These are phyloP conservation scores for Anadara kagoshimensis DNA, from an alignment of 1,140 invertebrate genomes.

Conservation along the genomic window DNA sequence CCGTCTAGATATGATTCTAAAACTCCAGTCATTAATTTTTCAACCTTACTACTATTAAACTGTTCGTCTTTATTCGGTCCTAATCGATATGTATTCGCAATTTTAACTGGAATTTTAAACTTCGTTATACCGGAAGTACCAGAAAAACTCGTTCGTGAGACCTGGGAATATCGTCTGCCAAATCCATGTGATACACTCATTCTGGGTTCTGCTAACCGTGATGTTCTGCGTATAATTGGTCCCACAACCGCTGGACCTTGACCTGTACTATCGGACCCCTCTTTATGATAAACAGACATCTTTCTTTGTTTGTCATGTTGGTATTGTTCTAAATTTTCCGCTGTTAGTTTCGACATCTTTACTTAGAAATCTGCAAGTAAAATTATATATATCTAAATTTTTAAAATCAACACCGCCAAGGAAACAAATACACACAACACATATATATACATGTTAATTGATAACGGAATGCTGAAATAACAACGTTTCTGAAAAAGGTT, in stretches of 20 bases:
- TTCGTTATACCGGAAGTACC: slow-evolving; percentile 39
- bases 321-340: slow-evolving; percentile 22
- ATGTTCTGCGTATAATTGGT: slow-evolving; percentile 52
- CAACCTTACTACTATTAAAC: slow-evolving; percentile 56
- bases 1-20: slow-evolving; percentile 58
- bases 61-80: slow-evolving; percentile 51
- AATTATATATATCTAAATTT: no score
- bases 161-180: slow-evolving; percentile 57
- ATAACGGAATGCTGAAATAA: no score
- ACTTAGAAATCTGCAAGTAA: no score
- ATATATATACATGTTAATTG: no score
- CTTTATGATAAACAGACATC: slow-evolving; percentile 18
- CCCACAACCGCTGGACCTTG: slow-evolving; percentile 28
- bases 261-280: slow-evolving; percentile 19
- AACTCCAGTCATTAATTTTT: slow-evolving; percentile 55
- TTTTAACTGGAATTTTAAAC: slow-evolving; percentile 37
- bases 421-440: no score
- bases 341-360: slow-evolving; percentile 19
- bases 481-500: no score
- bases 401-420: no score
- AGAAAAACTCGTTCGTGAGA: slow-evolving; percentile 50
- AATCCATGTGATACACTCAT: slow-evolving; percentile 52
- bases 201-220: slow-evolving; percentile 45
- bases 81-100: slow-evolving; percentile 63
- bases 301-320: slow-evolving; percentile 1